A percentile compares a stretch with the other conserved stretches of the same genome.
Evolutionary conservation across 1,140 invertebrate species (phyloP).

Genomic region (Anagrus nilaparvatae): DNA sequence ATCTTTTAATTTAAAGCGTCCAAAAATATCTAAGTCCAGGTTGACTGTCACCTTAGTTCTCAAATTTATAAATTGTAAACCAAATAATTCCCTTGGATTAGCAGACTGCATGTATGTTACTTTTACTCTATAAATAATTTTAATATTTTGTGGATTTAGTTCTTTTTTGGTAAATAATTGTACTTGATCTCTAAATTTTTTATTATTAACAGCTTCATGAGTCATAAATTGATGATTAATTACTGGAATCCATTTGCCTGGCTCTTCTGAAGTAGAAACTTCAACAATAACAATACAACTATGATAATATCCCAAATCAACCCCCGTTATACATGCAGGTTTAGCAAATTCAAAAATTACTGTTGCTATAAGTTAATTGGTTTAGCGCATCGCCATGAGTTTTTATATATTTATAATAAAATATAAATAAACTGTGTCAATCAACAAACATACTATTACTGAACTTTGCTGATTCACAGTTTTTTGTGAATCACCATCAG

Average conservation of each 20-base stretch:
- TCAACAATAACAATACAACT: constrained; percentile 30
- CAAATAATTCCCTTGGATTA: constrained; percentile 32
- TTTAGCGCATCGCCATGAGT: constrained; percentile 32
- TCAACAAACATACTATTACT: too few species aligned
- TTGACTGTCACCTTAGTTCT: constrained; percentile 29
- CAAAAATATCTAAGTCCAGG: constrained; percentile 30
- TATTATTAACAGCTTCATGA: constrained; percentile 30
- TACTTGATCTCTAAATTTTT: constrained; percentile 33
- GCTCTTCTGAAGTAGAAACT: constrained; percentile 26
- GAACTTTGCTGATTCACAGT: too few species aligned
- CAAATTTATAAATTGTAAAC: constrained; percentile 27
- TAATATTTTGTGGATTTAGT: constrained; percentile 26
- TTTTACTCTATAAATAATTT: constrained; percentile 30
- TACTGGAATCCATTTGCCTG: constrained; percentile 32
- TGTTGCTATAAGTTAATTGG: constrained; percentile 28
- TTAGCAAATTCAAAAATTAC: constrained; percentile 30
- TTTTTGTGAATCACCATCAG: too few species aligned
- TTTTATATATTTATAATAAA: too few species aligned
- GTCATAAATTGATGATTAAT: constrained; percentile 33
- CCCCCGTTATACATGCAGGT: constrained; percentile 27
- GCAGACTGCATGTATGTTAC: constrained; percentile 36
- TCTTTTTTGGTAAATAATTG: constrained; percentile 35
- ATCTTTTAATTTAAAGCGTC: constrained; percentile 31
- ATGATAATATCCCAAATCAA: constrained; percentile 34
- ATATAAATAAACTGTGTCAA: too few species aligned